Evolutionary conservation across 2,797 vertebrate species (phyloP).

Genomic region (Pseudochirops corinnae): DNA sequence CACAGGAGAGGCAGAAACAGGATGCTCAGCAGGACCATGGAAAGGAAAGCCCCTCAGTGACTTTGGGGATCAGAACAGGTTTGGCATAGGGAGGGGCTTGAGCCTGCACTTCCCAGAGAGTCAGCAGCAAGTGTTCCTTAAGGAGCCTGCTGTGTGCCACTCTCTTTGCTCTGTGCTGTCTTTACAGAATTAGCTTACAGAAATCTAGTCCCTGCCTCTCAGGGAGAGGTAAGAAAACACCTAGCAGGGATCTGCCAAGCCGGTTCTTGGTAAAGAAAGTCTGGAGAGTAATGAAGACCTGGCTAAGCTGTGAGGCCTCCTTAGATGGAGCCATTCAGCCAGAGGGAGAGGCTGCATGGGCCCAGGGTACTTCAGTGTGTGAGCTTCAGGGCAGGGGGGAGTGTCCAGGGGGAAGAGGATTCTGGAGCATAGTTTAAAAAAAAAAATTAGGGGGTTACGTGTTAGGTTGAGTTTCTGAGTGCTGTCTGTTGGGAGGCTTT

Average conservation of each 20-base stretch:
- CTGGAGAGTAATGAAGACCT: neutral
- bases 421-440: neutral
- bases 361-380: neutral
- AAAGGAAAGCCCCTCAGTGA: neutral
- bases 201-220: neutral
- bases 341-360: neutral
- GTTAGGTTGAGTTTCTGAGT: neutral
- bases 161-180: neutral
- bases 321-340: neutral
- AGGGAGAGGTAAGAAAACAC: neutral
- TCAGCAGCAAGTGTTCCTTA: neutral
- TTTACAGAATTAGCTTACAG: neutral
- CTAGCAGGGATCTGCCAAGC: neutral
- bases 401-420: neutral
- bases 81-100: neutral
- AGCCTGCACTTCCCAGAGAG: neutral
- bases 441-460: neutral
- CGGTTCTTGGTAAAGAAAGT: neutral
- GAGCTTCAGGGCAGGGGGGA: neutral
- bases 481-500: neutral
- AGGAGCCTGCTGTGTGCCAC: too few relatives aligned
- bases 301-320: neutral
- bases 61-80: neutral
- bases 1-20: neutral
- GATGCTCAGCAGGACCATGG: neutral